Evolutionary conservation across 2,888 invertebrate species (phyloP), one percentile per base, ranked within the genome.

Genomic region (Margaritifera margaritifera): DNA sequence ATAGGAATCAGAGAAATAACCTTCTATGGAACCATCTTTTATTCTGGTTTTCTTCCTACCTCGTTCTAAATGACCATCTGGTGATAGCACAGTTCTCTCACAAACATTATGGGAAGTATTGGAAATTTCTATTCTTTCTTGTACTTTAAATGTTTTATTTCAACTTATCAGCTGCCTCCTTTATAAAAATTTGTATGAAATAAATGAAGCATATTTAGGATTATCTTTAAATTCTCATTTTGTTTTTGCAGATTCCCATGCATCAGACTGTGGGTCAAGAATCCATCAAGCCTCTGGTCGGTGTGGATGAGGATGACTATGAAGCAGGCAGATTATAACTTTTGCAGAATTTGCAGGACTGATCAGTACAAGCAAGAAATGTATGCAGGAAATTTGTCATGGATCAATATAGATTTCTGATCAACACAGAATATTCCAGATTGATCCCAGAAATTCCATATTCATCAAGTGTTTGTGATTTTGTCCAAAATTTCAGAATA

Each of bases 221-320:
- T n/a, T 61, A 24, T 61, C 18, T 20, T 22, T 6, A 11, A n/a
- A 58, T 20, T 58, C 5, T 5, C 15, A 1, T 22, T 55, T 62
- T 71, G 79, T 31, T 66, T 75, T 80, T 71, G 58, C 80, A 82
- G 87, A 87, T 27, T 82, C 86, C 5, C 72, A n/a, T 88, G 72
- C 86, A 85, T 65, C 86, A 87, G 66, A 85, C 86, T 6, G 86
- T 87, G 3, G 87, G 87, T 4, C 82, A 86, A 66, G 87, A 88
- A 72, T 81, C 84, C 8, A 83, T 88, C 42, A 84, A 85, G 65
- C 80, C 87, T 24, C 76, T 86, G n/a, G 87, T 88, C 4, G 85
- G 82, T 68, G 86, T 88, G 11, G 88, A 87, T 75, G 88, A 88
- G 73, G 84, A 84, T 66, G 87, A 87, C 69, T 87, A 87, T 68